Evolutionary conservation across 2,888 invertebrate genomes (phyloP), one percentile per base, ranked within the genome.

Genomic region (Phengaris arion): DNA sequence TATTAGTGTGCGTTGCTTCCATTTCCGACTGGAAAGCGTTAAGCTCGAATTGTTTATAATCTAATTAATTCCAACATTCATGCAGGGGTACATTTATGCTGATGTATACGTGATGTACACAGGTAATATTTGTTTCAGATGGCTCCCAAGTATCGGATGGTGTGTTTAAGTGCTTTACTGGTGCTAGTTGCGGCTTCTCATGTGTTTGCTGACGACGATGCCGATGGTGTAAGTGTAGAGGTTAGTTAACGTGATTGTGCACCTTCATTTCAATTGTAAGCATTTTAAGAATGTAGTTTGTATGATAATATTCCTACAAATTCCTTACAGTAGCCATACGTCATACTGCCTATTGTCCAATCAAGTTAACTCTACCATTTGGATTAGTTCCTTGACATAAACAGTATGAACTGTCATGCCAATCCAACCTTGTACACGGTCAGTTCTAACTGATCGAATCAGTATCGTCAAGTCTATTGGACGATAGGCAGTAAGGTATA

Each of bases 151-250:
- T 85, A 84, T 81, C 82, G 82, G 81, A 87, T 83, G 81, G 75
- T 87, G 78, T 85, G 82, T 81, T 72, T 88, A 78, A 79, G 87
- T 83, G 87, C 85, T 80, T 83, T 91, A 78, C 78, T 92, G 81
- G 82, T 90, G 78, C 79, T 91, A 79, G 78, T 85, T 55, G 82
- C 84, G 75, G 81, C 84, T 51, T 78, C 83, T 70, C 81, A 79
- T 72, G 79, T 84, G 77, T 82, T 76, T 64, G 85, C 86, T 9
- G 87, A 89, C 70, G 84, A 87, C 0, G 87, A 89, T 75, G 78
- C 81, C 15, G 89, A 91, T 78, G 92, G 83, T 81, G 86, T 86
- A 7, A 86, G 87, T 13, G 87, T 93, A 76, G 93, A 93, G 91
- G 93, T 93, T 88, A 90, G 91, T 78, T 51, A 9, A 6, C 55